Evolutionary conservation across 2,888 invertebrate genomes (phyloP).

Genomic region (Lasius platythorax): DNA sequence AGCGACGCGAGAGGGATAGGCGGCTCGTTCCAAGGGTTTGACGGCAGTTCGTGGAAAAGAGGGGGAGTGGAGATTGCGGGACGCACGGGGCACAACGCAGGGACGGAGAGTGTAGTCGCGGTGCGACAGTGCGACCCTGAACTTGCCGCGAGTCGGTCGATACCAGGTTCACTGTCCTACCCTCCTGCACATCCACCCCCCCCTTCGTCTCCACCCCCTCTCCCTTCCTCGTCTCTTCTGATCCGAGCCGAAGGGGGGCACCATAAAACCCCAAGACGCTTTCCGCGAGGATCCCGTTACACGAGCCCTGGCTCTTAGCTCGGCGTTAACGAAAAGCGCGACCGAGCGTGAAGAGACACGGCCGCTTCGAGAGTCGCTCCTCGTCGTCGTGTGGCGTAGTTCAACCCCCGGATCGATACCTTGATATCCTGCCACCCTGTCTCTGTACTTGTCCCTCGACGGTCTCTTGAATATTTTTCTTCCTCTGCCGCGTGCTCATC

Average conservation of each 20-base stretch:
- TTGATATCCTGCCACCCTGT: conserved; percentile 76
- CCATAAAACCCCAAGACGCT: conserved; percentile 80
- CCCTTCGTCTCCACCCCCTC: conserved; percentile 54
- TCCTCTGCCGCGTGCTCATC: conserved; percentile 63
- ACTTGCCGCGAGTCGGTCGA: conserved; percentile 82
- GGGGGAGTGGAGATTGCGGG: conserved; percentile 56
- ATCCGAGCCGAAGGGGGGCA: conserved; percentile 70
- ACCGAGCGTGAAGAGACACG: conserved; percentile 79
- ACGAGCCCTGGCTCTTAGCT: conserved; percentile 78
- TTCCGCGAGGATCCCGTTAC: conserved; percentile 81
- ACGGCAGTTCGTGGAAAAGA: conserved; percentile 59
- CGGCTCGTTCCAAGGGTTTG: conserved; percentile 67
- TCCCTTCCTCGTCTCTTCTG: conserved; percentile 57
- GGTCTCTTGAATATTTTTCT: conserved; percentile 74
- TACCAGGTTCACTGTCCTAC: conserved; percentile 83
- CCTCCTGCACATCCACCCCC: conserved; percentile 66
- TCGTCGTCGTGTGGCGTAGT: conserved; percentile 64
- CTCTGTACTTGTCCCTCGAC: conserved; percentile 69
- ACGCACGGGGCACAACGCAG: conserved; percentile 43
- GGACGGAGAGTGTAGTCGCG: conserved; percentile 57
- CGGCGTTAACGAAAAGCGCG: conserved; percentile 81
- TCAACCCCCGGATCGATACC: conserved; percentile 72
- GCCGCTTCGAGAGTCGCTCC: conserved; percentile 75
- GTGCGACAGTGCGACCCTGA: conserved; percentile 83
- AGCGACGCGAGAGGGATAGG: conserved; percentile 61